These are phyloP conservation scores for Acanthococcus lagerstroemiae DNA, from an alignment of 2,888 invertebrate species.

Conservation along the genomic window DNA sequence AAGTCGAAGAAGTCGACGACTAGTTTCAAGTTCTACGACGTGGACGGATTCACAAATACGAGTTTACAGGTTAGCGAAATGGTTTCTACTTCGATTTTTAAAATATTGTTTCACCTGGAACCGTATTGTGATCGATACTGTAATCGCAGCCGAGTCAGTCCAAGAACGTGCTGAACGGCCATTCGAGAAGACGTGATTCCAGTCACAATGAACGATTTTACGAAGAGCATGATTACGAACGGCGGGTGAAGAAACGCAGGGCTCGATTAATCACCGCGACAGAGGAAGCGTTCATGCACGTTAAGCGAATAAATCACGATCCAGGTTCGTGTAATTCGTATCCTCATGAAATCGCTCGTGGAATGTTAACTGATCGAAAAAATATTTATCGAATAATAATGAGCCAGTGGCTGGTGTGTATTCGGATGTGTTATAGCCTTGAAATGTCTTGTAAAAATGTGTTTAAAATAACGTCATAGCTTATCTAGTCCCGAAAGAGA, in stretches of 20 bases:
- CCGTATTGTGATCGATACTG: not conserved
- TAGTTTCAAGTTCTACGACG: slow-evolving; percentile 94
- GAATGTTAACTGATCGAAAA: no score
- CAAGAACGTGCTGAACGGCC: slow-evolving; percentile 55
- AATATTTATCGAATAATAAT: no score
- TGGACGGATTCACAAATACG: slow-evolving; percentile 63
- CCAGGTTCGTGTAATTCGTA: slow-evolving; percentile 41
- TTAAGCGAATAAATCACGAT: slow-evolving; percentile 63
- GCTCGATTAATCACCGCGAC: slow-evolving; percentile 86
- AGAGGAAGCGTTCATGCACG: slow-evolving; percentile 97
- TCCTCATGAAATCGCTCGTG: no score
- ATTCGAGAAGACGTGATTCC: slow-evolving; percentile 74
- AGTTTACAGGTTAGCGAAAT: slow-evolving; percentile 26
- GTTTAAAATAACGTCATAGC: no score
- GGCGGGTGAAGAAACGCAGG: slow-evolving; percentile 79
- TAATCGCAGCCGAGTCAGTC: slow-evolving; percentile 61
- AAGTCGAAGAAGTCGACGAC: slow-evolving; percentile 64
- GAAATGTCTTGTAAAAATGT: no score
- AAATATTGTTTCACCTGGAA: not conserved
- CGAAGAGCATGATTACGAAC: slow-evolving; percentile 93
- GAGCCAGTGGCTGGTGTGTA: no score
- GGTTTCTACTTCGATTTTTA: no score
- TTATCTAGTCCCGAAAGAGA: no score
- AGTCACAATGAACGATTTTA: slow-evolving; percentile 96
- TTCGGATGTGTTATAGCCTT: no score